phyloP scores from a whole-genome alignment of 2,113 vertebrate species.

The Clarias gariepinus region DNA sequence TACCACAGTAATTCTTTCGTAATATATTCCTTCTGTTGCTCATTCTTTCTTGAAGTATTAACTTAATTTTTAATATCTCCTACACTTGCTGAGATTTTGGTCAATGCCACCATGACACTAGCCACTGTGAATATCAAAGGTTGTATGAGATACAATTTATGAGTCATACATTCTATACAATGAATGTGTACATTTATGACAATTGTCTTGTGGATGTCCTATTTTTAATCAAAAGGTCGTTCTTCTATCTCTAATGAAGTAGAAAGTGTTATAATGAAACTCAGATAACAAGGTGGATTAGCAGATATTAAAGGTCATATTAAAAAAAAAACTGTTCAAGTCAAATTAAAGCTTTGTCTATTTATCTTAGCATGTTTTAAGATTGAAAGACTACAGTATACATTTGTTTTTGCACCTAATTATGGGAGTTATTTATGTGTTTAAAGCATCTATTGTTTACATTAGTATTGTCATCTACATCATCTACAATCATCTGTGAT shows the following conservation, averaged over 20 bases:
- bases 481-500: no score
- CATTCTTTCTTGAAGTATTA: not conserved
- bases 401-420: not conserved
- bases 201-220: slow-evolving; percentile 23
- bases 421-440: no score
- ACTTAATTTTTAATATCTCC: not conserved
- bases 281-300: slow-evolving; percentile 39
- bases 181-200: slow-evolving; percentile 1
- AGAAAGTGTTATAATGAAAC: slow-evolving; percentile 33
- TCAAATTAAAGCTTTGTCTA: not conserved
- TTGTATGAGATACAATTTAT: not conserved
- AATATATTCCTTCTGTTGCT: not conserved
- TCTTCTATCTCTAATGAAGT: slow-evolving; percentile 42
- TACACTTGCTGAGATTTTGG: not conserved
- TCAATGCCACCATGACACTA: not conserved
- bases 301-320: slow-evolving; percentile 46
- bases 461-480: no score
- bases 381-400: not conserved
- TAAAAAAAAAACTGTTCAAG: not conserved
- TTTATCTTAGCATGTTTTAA: not conserved
- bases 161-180: not conserved
- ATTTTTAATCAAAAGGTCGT: slow-evolving; percentile 37
- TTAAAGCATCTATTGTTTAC: no score
- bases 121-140: not conserved
- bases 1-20: not conserved